Evolutionary conservation across 1,140 invertebrate genomes (phyloP).

Genomic region (Drosophila persimilis): DNA sequence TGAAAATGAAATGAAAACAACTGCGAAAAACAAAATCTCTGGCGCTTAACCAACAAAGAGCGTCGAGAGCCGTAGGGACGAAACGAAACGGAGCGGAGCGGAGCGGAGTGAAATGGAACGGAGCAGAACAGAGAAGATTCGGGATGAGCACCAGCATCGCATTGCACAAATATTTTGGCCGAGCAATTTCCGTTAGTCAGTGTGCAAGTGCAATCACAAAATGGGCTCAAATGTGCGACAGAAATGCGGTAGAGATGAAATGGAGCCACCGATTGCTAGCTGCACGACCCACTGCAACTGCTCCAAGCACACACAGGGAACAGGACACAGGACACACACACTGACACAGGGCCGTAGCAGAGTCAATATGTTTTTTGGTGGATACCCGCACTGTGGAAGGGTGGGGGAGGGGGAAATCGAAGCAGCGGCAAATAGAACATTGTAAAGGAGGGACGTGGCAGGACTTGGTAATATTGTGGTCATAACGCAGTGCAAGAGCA

Average conservation of each 20-base stretch:
- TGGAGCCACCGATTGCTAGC: conserved; percentile 33
- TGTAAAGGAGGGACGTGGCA: conserved; percentile 42
- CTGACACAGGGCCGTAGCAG: conserved; percentile 8
- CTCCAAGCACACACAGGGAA: too few species aligned
- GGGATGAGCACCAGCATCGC: conserved; percentile 19
- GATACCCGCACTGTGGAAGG: not conserved
- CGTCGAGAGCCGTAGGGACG: conserved; percentile 1
- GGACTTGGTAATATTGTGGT: conserved; percentile 52
- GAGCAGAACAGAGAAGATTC: not conserved
- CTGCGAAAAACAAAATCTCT: conserved; percentile 33
- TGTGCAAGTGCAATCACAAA: conserved; percentile 64
- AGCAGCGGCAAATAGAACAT: conserved; percentile 50
- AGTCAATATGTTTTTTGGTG: conserved; percentile 55
- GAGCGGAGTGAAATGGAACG: not conserved
- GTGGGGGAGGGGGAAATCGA: conserved; percentile 46
- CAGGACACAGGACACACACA: too few species aligned
- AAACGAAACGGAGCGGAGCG: not conserved
- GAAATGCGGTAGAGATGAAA: conserved; percentile 67
- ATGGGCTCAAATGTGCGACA: conserved; percentile 65
- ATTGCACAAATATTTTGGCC: conserved; percentile 67
- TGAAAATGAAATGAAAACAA: conserved; percentile 37
- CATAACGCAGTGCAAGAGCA: conserved; percentile 45
- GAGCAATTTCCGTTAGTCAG: conserved; percentile 63
- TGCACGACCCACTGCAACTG: conserved; percentile 1
- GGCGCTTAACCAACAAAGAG: conserved; percentile 58